Evolutionary conservation across 2,797 vertebrate genomes (phyloP).

Genomic region (Fistularia tabacaria): DNA sequence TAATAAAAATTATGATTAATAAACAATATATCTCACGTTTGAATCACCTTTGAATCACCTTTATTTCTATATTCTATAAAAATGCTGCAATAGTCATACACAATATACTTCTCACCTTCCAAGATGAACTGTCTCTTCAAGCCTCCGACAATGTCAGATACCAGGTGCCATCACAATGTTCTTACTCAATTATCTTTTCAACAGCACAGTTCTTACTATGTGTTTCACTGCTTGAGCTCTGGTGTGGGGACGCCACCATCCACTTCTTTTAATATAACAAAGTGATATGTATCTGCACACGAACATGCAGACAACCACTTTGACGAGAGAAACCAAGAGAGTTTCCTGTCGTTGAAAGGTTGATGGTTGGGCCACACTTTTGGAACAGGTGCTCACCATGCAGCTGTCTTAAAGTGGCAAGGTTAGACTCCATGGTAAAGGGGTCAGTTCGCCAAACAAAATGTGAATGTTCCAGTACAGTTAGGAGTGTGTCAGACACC

Average conservation of each 20-base stretch:
- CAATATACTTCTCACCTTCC: too few species aligned
- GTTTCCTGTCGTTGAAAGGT: conserved; percentile 79
- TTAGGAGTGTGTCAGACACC: conserved; percentile 11
- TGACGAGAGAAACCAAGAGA: conserved; percentile 48
- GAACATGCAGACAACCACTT: background rate
- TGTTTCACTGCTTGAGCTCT: conserved; percentile 15
- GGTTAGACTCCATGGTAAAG: conserved; percentile 56
- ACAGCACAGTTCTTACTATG: conserved; percentile 5
- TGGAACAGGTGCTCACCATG: conserved; percentile 70
- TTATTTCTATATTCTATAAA: too few species aligned
- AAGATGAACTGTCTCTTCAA: conserved; percentile 18
- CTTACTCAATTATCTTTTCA: conserved; percentile 6
- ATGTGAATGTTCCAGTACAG: conserved; percentile 56
- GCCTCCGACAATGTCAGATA: conserved; percentile 44
- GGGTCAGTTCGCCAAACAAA: conserved; percentile 60
- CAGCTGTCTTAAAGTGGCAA: conserved; percentile 60
- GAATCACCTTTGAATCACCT: too few species aligned
- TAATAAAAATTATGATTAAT: too few species aligned
- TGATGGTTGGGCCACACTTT: conserved; percentile 62
- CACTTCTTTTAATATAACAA: conserved; percentile 39
- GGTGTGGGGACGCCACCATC: conserved; percentile 52
- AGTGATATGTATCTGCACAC: conserved; percentile 3
- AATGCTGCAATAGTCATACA: too few species aligned
- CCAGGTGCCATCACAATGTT: conserved; percentile 38
- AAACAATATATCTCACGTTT: too few species aligned